Percentiles rank a stretch among this genome's conserved stretches.
These are phyloP conservation scores for Asteroscopus sphinx DNA, from an alignment of 2,888 invertebrate species.

Conservation along the genomic window DNA sequence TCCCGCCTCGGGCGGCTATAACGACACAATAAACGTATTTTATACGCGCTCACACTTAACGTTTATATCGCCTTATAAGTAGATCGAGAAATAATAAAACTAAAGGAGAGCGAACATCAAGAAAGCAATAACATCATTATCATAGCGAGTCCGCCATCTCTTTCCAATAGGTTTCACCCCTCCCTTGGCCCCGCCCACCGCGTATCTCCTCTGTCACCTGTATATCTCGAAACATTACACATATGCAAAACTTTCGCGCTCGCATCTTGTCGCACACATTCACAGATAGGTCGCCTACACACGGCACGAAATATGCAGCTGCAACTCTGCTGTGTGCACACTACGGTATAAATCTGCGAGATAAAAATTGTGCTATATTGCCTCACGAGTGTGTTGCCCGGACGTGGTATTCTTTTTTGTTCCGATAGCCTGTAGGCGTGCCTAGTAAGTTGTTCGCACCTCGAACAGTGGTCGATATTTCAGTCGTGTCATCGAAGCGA, in stretches of 20 bases:
- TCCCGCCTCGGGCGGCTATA: slow-evolving; percentile 72
- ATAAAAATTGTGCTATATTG: slow-evolving; percentile 88
- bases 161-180: slow-evolving; percentile 88
- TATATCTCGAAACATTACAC: slow-evolving; percentile 90
- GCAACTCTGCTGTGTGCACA: slow-evolving; percentile 63
- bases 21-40: slow-evolving; percentile 88
- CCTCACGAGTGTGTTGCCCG: slow-evolving; percentile 72
- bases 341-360: slow-evolving; percentile 85
- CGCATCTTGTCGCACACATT: slow-evolving; percentile 74
- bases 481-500: slow-evolving; percentile 81
- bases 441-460: slow-evolving; percentile 88
- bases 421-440: slow-evolving; percentile 85
- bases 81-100: slow-evolving; percentile 89
- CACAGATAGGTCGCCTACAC: slow-evolving; percentile 62
- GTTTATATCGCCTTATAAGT: slow-evolving; percentile 89
- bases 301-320: slow-evolving; percentile 59
- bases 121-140: slow-evolving; percentile 90
- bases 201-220: slow-evolving; percentile 89
- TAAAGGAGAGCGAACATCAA: slow-evolving; percentile 88
- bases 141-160: slow-evolving; percentile 89
- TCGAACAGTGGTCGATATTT: slow-evolving; percentile 88
- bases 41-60: slow-evolving; percentile 88
- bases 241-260: slow-evolving; percentile 89
- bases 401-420: slow-evolving; percentile 78
- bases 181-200: slow-evolving; percentile 85